Percentiles rank a stretch among this genome's conserved stretches.
phyloP scores from a whole-genome alignment of 2,113 vertebrate genomes.

The Emydocephalus ijimae region DNA sequence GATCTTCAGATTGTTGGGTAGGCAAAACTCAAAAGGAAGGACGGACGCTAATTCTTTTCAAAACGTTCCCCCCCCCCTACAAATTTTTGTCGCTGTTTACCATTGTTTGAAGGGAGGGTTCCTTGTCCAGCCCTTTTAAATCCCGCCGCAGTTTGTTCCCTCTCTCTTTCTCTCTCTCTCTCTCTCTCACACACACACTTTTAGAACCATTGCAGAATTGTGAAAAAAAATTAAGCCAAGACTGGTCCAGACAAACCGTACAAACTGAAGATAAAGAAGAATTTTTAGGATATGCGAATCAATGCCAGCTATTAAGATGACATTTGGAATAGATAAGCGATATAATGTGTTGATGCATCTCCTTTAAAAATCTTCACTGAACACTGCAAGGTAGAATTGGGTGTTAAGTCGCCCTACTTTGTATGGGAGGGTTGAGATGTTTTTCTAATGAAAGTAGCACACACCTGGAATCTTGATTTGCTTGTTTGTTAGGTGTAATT shows the following conservation, averaged over 20 bases:
- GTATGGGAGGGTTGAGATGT: no score
- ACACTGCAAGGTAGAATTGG: not conserved
- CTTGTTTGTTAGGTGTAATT: constrained; percentile 3
- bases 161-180: no score
- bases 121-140: not conserved
- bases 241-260: not conserved
- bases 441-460: not conserved
- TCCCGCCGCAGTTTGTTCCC: no score
- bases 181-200: not conserved
- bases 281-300: not conserved
- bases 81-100: not conserved
- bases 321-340: not conserved
- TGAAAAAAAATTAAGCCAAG: not conserved
- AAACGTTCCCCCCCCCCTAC: not conserved
- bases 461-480: not conserved
- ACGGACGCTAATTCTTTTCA: not conserved
- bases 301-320: not conserved
- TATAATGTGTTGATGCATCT: not conserved
- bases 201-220: not conserved
- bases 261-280: not conserved
- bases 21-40: not conserved
- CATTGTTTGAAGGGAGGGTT: not conserved
- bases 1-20: not conserved
- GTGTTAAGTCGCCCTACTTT: not conserved
- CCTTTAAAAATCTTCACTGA: not conserved